These are phyloP conservation scores for Goniozus legneri DNA, from an alignment of 1,140 invertebrate species.

Conservation along the genomic window DNA sequence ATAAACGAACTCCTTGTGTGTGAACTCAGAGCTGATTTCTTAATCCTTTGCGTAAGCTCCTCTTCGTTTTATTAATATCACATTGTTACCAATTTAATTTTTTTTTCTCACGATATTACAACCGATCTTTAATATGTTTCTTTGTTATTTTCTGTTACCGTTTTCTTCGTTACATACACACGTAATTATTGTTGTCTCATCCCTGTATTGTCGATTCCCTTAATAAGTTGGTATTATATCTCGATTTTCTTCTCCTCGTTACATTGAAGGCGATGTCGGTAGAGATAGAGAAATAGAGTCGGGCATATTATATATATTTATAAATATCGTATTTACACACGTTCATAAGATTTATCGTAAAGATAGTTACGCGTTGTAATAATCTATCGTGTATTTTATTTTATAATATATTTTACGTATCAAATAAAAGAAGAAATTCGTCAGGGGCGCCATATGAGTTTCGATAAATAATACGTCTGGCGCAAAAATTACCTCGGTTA, in stretches of 20 bases:
- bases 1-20: no score
- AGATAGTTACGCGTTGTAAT: slow-evolving; percentile 18
- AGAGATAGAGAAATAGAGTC: slow-evolving; percentile 49
- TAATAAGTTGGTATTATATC: slow-evolving; percentile 32
- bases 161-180: slow-evolving; percentile 35
- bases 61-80: slow-evolving; percentile 43
- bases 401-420: no score
- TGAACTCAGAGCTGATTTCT: no score
- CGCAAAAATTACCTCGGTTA: no score
- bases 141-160: background rate
- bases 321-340: slow-evolving; percentile 22
- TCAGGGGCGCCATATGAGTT: no score
- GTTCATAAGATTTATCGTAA: slow-evolving; percentile 21
- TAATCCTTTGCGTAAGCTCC: slow-evolving; percentile 1
- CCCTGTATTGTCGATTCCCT: slow-evolving; percentile 55
- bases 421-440: no score
- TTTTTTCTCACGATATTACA: no score
- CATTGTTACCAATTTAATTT: no score
- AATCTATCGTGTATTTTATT: no score
- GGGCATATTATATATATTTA: slow-evolving; percentile 23
- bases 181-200: slow-evolving; percentile 54
- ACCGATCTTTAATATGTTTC: no score
- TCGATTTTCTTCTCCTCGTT: slow-evolving; percentile 37
- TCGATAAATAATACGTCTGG: no score
- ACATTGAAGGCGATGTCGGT: slow-evolving; percentile 52